Evolutionary conservation across 2,113 vertebrate genomes (phyloP), one percentile per base, ranked within the genome.

Genomic region (Leptosomus discolor): DNA sequence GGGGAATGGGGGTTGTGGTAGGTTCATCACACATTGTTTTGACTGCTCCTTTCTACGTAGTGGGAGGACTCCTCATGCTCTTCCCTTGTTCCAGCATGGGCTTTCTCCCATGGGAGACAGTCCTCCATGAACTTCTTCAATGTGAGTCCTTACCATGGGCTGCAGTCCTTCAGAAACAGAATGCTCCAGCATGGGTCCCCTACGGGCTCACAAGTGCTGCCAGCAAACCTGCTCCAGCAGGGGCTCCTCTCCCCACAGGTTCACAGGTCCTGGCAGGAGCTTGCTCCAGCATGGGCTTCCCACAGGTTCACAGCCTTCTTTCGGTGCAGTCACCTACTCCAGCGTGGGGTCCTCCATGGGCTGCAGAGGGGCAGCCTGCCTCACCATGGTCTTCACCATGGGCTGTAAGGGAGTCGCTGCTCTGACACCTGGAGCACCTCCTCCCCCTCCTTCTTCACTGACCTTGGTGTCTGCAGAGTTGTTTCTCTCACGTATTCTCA

Each of bases 11-110:
- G 9, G 9, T 8, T 46, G 21, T 3, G 8, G 13, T 37, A 0
- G 0, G 13, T 48, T 65, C 43, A 34, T 32, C 50, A 41, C 5
- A 1, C 1, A 1, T 8, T 85, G 34, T 20, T 37, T 58, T 10
- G 51, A 29, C 50, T 2, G 13, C 15, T 64, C 29, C 27, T 39
- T 85, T 4, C 43, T 41, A 21, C 15, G 11, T 34, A 24, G 21
- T 2, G 8, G 12, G 2, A 93, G 11, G 18, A 81, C 15, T 67
- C 10, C 23, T 76, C n/a, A 41, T 30, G 8, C 10, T 36, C 19
- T 8, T 56, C 1, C 15, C 15, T 27, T 4, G 1, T 11, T 50
- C 41, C 63, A 41, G 8, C 3, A 3, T 43, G 18, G n/a, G n/a
- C 26, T 37, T 12, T 6, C 26, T 37, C 48, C 17, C 27, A 12